Conservation (phyloP, 2,797 vertebrate species). For the Dicrostonyx torquatus region DNA sequence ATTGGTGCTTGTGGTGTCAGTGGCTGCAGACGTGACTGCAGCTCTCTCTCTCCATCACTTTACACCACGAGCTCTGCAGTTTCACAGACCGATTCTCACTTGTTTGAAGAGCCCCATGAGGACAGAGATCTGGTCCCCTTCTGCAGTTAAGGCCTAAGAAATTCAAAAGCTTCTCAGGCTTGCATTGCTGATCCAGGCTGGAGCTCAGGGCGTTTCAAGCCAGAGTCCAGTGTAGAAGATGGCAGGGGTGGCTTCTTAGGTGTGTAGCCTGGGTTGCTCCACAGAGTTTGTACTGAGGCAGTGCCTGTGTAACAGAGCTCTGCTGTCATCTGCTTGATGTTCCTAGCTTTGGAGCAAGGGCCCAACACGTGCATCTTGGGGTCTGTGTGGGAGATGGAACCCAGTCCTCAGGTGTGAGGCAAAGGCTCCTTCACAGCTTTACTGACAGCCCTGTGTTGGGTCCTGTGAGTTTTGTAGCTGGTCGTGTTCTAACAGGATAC, state of each 20-base stretch:
- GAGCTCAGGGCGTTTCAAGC: not conserved
- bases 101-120: not conserved
- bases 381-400: not conserved
- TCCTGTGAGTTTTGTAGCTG: not conserved
- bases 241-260: rapidly evolving
- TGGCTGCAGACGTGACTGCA: not conserved
- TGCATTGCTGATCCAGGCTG: not conserved
- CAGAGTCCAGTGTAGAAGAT: not conserved
- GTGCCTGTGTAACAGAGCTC: rapidly evolving
- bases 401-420: not conserved
- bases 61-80: not conserved
- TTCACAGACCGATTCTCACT: not conserved
- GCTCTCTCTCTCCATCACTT: not conserved
- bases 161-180: not conserved
- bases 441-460: too few species aligned
- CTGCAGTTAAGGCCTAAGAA: not conserved
- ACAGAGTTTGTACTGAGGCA: rapidly evolving
- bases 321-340: not conserved
- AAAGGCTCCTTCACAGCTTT: too few species aligned
- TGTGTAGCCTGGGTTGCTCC: not conserved
- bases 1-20: not conserved
- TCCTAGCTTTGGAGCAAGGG: not conserved
- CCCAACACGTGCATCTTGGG: not conserved
- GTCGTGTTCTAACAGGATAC: not conserved
- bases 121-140: not conserved